These are phyloP conservation scores for Acleris literana DNA, from an alignment of 2,888 invertebrate genomes.

Conservation along the genomic window DNA sequence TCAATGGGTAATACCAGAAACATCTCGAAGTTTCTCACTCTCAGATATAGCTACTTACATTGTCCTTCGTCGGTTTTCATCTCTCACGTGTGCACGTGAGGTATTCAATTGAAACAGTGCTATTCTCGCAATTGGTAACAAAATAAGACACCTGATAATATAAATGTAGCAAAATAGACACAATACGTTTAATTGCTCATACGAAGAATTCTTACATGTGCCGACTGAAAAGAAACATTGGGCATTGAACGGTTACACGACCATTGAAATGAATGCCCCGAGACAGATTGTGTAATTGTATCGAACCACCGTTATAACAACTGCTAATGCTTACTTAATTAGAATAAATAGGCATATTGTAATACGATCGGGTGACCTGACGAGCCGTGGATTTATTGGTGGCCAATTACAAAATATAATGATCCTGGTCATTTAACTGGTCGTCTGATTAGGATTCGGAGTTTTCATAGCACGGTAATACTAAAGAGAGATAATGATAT, in stretches of 20 bases:
- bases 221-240: neutral
- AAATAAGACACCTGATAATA: slow-evolving; percentile 44
- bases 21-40: neutral
- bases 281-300: neutral
- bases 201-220: slow-evolving; percentile 13
- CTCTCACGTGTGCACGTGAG: slow-evolving; percentile 16
- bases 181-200: slow-evolving; percentile 13
- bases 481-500: too few species aligned
- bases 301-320: neutral
- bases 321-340: neutral
- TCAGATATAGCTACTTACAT: neutral
- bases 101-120: neutral
- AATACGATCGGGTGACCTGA: neutral
- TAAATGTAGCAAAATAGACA: slow-evolving; percentile 41
- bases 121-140: neutral
- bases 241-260: neutral
- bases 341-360: neutral
- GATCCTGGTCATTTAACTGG: too few species aligned
- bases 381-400: neutral
- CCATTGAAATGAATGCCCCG: slow-evolving; percentile 11
- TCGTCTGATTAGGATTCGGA: too few species aligned
- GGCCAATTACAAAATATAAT: neutral
- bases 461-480: too few species aligned
- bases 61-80: slow-evolving; percentile 1
- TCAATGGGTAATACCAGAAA: neutral